Percentiles rank a stretch among this genome's conserved stretches.
Evolutionary conservation across 2,888 invertebrate species (phyloP).

Genomic region (Piscicola geometra): DNA sequence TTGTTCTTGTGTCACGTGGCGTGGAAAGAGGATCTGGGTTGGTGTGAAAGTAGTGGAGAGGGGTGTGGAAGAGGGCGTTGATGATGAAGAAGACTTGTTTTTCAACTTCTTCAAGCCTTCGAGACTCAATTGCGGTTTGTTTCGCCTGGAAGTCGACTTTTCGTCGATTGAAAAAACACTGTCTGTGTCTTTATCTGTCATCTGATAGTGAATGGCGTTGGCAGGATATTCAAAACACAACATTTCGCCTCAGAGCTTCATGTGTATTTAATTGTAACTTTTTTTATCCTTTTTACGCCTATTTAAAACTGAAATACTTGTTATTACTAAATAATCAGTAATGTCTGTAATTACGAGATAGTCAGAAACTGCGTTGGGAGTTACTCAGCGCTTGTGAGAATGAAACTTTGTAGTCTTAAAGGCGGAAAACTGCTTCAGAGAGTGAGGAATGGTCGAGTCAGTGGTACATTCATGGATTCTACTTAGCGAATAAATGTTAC

Average conservation of each 20-base stretch:
- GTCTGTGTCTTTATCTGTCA: not conserved
- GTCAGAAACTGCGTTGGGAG: not conserved
- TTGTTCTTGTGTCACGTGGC: slow-evolving; percentile 65
- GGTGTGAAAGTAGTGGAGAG: slow-evolving; percentile 55
- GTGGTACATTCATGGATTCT: not conserved
- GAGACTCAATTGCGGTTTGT: not conserved
- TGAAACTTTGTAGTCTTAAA: not conserved
- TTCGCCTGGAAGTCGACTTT: not conserved
- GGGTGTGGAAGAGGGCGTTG: not conserved
- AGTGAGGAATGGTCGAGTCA: not conserved
- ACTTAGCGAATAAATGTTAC: not conserved
- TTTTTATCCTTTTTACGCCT: not conserved
- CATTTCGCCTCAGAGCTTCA: not conserved
- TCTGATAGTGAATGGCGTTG: not conserved
- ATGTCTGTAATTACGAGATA: too few species aligned
- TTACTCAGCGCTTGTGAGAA: not conserved
- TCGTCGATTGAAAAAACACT: not conserved
- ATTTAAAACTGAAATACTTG: too few species aligned
- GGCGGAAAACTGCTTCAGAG: not conserved
- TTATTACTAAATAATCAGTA: too few species aligned
- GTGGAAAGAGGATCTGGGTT: slow-evolving; percentile 40
- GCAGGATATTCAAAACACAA: not conserved
- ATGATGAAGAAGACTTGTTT: not conserved
- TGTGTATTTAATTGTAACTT: not conserved
- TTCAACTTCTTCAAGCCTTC: not conserved